A percentile compares a stretch with the other conserved stretches of the same genome.
Evolutionary conservation across 2,113 vertebrate genomes (phyloP).

Genomic region (Orthochromis indermauri): DNA sequence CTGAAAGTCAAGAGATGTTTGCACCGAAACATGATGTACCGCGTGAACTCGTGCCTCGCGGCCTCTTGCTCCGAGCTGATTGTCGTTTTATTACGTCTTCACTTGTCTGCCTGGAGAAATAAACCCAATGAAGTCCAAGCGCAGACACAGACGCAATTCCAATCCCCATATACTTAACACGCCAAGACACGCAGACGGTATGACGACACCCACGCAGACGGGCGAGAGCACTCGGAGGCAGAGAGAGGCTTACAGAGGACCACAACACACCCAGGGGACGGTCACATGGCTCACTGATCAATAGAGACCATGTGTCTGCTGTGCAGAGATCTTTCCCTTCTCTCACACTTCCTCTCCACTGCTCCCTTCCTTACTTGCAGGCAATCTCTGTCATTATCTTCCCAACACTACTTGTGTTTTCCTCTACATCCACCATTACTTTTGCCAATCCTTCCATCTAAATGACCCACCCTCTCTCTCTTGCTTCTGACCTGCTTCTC

Average conservation of each 20-base stretch:
- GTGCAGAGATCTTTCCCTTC: neutral
- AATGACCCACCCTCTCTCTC: neutral
- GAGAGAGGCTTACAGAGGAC: conserved; percentile 1
- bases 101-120: neutral
- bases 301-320: conserved; percentile 34
- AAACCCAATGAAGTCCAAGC: neutral
- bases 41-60: neutral
- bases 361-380: neutral
- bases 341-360: neutral
- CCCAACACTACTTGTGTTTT: neutral
- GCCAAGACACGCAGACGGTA: conserved; percentile 4
- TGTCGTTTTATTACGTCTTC: neutral
- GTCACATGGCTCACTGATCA: conserved; percentile 37
- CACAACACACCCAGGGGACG: neutral
- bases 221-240: neutral
- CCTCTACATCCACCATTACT: neutral
- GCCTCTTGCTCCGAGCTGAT: neutral
- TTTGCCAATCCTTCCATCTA: neutral
- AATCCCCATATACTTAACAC: neutral
- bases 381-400: neutral
- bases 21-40: neutral
- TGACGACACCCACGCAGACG: conserved; percentile 9
- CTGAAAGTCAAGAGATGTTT: neutral
- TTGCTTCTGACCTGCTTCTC: neutral
- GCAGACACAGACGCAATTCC: conserved; percentile 7